Evolutionary conservation across 92 coral and sea anemone genomes (phyloP).

Genomic region (Zoanthus sansibaricus): DNA sequence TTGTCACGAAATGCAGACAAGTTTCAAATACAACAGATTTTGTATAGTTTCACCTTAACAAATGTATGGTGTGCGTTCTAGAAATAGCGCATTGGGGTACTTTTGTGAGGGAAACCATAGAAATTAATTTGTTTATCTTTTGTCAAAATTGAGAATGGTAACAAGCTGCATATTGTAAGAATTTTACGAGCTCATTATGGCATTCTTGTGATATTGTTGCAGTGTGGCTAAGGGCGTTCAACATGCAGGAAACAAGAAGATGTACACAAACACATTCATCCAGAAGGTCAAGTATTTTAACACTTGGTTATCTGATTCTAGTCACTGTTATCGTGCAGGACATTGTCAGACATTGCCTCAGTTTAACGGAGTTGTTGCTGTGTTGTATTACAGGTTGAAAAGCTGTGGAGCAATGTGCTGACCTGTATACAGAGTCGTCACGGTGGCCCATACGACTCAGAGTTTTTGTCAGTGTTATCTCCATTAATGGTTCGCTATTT

Average conservation of each 20-base stretch:
- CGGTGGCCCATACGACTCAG: slow-evolving; percentile 83
- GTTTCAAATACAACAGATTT: too few relatives aligned
- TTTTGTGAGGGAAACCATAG: too few relatives aligned
- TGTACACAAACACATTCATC: slow-evolving; percentile 72
- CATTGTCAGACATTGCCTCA: background rate
- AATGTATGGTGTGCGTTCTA: too few relatives aligned
- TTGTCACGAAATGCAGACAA: too few relatives aligned
- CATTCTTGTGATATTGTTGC: background rate
- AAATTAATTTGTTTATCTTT: background rate
- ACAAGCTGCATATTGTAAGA: background rate
- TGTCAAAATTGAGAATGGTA: background rate
- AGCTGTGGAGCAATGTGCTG: slow-evolving; percentile 89
- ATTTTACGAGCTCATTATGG: background rate
- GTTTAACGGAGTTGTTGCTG: background rate
- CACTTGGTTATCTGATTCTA: background rate
- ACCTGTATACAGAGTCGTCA: slow-evolving; percentile 92
- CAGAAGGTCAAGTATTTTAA: slow-evolving; percentile 71
- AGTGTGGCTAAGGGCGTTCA: slow-evolving; percentile 57
- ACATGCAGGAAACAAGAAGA: slow-evolving; percentile 59
- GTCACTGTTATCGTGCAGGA: background rate
- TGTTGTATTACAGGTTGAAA: slow-evolving; percentile 76
- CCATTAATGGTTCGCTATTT: slow-evolving; percentile 80
- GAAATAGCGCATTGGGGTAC: too few relatives aligned
- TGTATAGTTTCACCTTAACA: too few relatives aligned
- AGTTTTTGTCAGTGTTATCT: slow-evolving; percentile 75